A percentile compares a stretch with the other conserved stretches of the same genome.
phyloP scores from a whole-genome alignment of 1,140 invertebrate genomes.

The Cotesia glomerata region DNA sequence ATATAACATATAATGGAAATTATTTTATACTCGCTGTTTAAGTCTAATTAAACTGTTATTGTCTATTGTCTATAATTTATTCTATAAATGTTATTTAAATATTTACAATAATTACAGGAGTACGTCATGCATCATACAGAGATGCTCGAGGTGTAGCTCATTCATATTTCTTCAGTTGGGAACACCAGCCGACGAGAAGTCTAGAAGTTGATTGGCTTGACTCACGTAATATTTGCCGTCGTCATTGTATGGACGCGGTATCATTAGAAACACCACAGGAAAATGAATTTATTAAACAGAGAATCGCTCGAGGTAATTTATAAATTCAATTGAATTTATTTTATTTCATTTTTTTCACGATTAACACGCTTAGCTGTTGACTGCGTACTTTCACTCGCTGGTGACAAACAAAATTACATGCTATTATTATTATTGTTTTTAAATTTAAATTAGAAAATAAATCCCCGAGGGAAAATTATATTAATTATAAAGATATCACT shows the following conservation, averaged over 20 bases:
- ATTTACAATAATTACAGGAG: conserved; percentile 66
- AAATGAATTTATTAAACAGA: conserved; percentile 89
- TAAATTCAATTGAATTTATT: background rate
- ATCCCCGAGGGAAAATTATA: no score
- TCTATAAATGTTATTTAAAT: conserved; percentile 16
- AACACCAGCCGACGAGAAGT: conserved; percentile 81
- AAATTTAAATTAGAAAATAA: no score
- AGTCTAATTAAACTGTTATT: background rate
- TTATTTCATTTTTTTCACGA: background rate
- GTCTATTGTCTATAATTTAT: background rate
- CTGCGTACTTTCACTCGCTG: background rate
- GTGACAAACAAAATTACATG: no score
- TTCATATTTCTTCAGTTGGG: conserved; percentile 94
- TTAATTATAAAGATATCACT: no score
- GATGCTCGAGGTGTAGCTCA: conserved; percentile 84
- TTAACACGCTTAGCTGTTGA: background rate
- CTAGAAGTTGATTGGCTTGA: conserved; percentile 91
- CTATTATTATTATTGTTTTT: no score
- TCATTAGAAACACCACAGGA: conserved; percentile 88
- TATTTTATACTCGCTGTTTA: no score
- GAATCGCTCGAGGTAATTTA: conserved; percentile 70
- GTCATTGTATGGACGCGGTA: conserved; percentile 93
- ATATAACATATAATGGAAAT: no score
- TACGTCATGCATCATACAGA: conserved; percentile 83
- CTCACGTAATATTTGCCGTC: conserved; percentile 87